These are phyloP conservation scores for Phyllostomus discolor DNA, from an alignment of 2,113 vertebrate genomes.

Conservation along the genomic window DNA sequence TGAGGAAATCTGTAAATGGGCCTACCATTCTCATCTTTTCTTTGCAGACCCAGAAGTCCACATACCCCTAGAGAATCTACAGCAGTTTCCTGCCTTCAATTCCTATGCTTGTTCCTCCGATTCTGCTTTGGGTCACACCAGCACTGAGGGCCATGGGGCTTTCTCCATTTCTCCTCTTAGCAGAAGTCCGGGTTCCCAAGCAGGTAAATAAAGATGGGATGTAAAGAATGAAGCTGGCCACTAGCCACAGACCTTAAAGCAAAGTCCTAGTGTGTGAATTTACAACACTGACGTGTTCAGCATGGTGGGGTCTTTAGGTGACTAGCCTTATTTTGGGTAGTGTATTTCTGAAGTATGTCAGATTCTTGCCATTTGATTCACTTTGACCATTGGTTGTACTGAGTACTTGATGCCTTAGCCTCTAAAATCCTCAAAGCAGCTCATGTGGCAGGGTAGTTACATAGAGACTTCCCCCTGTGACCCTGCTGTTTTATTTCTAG, in stretches of 20 bases:
- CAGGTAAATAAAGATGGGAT: constrained; percentile 73
- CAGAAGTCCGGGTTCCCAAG: constrained; percentile 77
- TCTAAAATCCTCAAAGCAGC: neutral
- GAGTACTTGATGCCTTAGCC: neutral
- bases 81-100: constrained; percentile 96
- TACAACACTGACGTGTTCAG: neutral
- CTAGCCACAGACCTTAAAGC: neutral
- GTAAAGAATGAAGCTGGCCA: neutral
- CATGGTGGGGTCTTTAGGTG: neutral
- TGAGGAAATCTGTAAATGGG: neutral
- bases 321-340: neutral
- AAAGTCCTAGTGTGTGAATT: neutral
- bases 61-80: constrained; percentile 97
- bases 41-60: constrained; percentile 94
- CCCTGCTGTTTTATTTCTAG: neutral
- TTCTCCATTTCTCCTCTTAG: constrained; percentile 77
- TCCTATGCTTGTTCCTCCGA: constrained; percentile 79
- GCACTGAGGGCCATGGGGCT: constrained; percentile 79
- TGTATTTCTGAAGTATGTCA: neutral
- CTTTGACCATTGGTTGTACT: neutral
- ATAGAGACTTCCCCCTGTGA: neutral
- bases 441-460: neutral
- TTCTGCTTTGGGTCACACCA: constrained; percentile 73
- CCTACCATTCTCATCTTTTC: neutral
- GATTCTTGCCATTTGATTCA: neutral